Evolutionary conservation across 2,888 invertebrate genomes (phyloP).

Genomic region (Drosophila lutescens): DNA sequence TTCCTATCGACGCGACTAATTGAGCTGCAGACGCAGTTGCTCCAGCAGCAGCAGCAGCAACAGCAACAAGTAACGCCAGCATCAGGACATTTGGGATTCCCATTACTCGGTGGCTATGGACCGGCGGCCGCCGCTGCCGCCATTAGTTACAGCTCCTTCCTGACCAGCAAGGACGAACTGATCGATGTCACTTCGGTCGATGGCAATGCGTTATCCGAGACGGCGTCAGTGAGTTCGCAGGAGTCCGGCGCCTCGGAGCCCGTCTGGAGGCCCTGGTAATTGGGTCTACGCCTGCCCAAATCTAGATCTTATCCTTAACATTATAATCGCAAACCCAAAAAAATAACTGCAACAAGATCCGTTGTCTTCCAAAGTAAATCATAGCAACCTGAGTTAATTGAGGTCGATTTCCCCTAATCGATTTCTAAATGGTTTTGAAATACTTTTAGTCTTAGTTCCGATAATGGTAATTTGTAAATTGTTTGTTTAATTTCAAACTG

Average conservation of each 20-base stretch:
- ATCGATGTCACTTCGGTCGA: conserved; percentile 81
- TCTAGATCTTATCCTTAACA: conserved; percentile 68
- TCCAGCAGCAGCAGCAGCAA: conserved; percentile 69
- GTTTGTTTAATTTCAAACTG: conserved; percentile 68
- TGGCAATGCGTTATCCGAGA: conserved; percentile 69
- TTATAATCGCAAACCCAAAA: conserved; percentile 48
- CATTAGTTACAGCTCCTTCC: conserved; percentile 64
- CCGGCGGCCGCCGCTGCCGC: conserved; percentile 60
- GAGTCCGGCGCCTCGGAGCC: conserved; percentile 77
- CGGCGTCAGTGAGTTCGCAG: conserved; percentile 74
- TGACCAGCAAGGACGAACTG: conserved; percentile 71
- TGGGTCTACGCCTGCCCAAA: conserved; percentile 27
- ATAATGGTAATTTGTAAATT: conserved; percentile 56
- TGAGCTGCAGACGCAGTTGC: conserved; percentile 80
- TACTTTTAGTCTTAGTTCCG: conserved; percentile 52
- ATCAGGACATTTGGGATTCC: conserved; percentile 49
- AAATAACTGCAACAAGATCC: conserved; percentile 64
- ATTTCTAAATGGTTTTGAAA: conserved; percentile 56
- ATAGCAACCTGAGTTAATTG: conserved; percentile 19
- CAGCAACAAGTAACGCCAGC: conserved; percentile 50
- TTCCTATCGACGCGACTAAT: conserved; percentile 94
- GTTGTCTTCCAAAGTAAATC: conserved; percentile 80
- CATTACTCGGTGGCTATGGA: conserved; percentile 59
- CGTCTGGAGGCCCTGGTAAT: conserved; percentile 82
- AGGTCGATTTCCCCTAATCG: conserved; percentile 19